Evolutionary conservation across 2,888 invertebrate genomes (phyloP).

Genomic region (Rhamnusium bicolor): DNA sequence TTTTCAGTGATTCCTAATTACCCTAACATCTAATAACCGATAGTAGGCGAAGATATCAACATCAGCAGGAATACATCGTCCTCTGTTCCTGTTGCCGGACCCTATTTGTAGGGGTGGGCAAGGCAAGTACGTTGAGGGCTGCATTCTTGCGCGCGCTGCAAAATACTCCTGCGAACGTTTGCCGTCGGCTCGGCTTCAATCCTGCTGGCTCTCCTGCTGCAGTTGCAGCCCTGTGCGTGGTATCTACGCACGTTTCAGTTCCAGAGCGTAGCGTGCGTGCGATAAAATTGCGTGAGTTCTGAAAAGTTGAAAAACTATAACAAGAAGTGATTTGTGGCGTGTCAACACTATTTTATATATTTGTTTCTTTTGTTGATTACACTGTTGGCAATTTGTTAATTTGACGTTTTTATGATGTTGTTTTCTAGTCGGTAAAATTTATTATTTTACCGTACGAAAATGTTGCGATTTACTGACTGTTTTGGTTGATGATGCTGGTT

Average conservation of each 20-base stretch:
- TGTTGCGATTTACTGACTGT: slow-evolving; percentile 4
- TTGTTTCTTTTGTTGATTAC: slow-evolving; percentile 17
- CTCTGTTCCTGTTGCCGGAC: slow-evolving; percentile 47
- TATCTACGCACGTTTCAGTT: slow-evolving; percentile 58
- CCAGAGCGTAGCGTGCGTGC: slow-evolving; percentile 27
- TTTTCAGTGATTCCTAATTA: slow-evolving; percentile 13
- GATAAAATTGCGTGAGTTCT: slow-evolving; percentile 29
- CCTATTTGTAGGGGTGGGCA: slow-evolving; percentile 54
- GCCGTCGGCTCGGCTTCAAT: slow-evolving; percentile 51
- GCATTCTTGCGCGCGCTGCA: slow-evolving; percentile 69
- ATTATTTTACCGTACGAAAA: slow-evolving; percentile 16
- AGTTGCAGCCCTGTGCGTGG: slow-evolving; percentile 67
- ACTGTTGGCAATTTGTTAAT: slow-evolving; percentile 4
- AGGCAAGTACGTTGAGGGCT: slow-evolving; percentile 51
- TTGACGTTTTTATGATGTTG: slow-evolving; percentile 25
- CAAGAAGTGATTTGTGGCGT: slow-evolving; percentile 44
- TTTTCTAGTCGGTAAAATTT: slow-evolving; percentile 32
- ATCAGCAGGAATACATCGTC: slow-evolving; percentile 22
- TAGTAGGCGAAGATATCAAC: slow-evolving; percentile 31
- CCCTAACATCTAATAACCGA: slow-evolving; percentile 15
- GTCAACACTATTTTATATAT: slow-evolving; percentile 19
- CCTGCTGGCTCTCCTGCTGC: slow-evolving; percentile 59
- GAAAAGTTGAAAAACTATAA: slow-evolving; percentile 3
- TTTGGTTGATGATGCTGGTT: slow-evolving; percentile 37
- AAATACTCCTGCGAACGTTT: slow-evolving; percentile 43